A percentile compares a stretch with the other conserved stretches of the same genome.
Conservation (phyloP, 2,888 invertebrate genomes). For the Drosophila planitibia region DNA sequence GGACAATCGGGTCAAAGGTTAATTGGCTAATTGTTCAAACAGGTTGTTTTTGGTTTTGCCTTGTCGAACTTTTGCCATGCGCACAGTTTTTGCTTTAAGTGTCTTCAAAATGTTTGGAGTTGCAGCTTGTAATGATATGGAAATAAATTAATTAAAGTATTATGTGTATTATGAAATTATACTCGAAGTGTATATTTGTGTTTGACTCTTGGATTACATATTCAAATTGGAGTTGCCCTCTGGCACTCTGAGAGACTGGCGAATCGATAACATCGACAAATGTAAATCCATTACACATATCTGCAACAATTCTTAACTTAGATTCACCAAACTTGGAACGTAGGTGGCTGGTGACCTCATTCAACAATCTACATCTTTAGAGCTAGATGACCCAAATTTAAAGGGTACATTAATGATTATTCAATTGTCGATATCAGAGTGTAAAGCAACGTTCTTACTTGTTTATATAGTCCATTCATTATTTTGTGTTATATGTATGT, state of each 20-base stretch:
- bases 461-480: not conserved
- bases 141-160: not conserved
- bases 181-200: not conserved
- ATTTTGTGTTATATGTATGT: not conserved
- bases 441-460: not conserved
- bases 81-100: not conserved
- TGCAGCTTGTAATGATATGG: not conserved
- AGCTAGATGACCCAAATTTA: not conserved
- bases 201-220: not conserved
- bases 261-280: too few relatives aligned
- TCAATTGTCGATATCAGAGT: not conserved
- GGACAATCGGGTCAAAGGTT: constrained; percentile 54
- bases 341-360: not conserved
- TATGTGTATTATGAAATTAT: not conserved
- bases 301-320: not conserved
- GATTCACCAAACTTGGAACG: not conserved
- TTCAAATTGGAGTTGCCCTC: not conserved
- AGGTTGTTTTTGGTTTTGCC: constrained; percentile 41
- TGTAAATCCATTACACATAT: not conserved
- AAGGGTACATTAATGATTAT: accelerated
- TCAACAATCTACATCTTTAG: not conserved
- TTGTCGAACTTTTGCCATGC: constrained; percentile 27
- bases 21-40: constrained; percentile 69
- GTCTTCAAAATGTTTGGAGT: not conserved
- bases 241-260: too few relatives aligned